Evolutionary conservation across 1,140 invertebrate species (phyloP).

Genomic region (Odontomachus brunneus): DNA sequence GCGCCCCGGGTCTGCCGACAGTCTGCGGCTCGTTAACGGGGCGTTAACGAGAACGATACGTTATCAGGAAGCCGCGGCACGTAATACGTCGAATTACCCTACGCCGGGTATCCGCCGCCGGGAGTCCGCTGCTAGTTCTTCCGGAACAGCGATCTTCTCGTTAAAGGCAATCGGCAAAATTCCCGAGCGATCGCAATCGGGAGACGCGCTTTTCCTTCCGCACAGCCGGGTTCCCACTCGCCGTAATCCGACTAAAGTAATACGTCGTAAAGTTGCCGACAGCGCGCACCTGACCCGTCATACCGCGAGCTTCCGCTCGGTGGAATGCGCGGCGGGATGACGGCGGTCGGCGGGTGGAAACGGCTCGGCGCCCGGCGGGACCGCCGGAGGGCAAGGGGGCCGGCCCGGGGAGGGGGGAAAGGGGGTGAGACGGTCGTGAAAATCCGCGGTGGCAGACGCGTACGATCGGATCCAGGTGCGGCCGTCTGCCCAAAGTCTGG

Average conservation of each 20-base stretch:
- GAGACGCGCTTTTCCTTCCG: not conserved
- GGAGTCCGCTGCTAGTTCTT: no score
- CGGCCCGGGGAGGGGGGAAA: no score
- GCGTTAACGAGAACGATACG: no score
- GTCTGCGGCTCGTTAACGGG: no score
- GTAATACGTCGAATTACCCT: no score
- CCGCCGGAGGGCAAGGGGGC: no score
- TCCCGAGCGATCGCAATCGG: no score
- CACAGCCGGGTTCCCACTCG: not conserved
- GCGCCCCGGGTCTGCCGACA: no score
- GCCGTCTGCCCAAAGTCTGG: constrained; percentile 74
- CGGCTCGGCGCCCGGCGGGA: not conserved
- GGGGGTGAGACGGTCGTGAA: constrained; percentile 45
- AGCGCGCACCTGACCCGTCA: not conserved
- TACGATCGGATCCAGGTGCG: constrained; percentile 70
- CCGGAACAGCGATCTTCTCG: no score
- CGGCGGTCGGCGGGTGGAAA: not conserved
- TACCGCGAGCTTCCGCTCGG: constrained; percentile 1
- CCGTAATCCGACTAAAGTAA: constrained; percentile 29
- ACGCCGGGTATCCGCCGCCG: no score
- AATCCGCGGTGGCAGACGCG: constrained; percentile 21
- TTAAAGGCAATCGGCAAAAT: no score
- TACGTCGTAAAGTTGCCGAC: constrained; percentile 34
- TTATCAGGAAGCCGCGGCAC: no score
- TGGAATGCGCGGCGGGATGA: not conserved